Evolutionary conservation across 2,797 vertebrate genomes (phyloP), one percentile per base, ranked within the genome.

Genomic region (Bradypodion pumilum): DNA sequence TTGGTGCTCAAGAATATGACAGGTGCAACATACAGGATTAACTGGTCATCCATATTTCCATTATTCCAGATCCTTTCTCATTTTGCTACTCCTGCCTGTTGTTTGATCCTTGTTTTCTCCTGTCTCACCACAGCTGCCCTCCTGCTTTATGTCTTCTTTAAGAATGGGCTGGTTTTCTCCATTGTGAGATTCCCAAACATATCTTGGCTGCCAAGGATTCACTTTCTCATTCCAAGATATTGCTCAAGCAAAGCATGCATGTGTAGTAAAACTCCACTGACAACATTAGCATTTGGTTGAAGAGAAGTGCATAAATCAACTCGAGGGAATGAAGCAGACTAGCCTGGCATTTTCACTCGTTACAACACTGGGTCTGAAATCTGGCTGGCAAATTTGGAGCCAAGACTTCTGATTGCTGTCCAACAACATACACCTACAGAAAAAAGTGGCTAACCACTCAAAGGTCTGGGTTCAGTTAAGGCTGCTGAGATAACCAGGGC

Each of bases 141-240:
- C 75, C 44, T 52, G 62, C n/a, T 72, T 81, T 44, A 72, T 23
- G 46, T 81, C 79, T 37, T 32, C 52, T 72, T 73, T 44, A 62
- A 27, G 46, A 29, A 66, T 59, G 66, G 25, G 16, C 25, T 23
- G 44, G 21, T 15, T 82, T 75, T 66, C 46, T n/a, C 52, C 62
- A 23, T 83, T 40, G 40, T 12, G 46, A 68, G 73, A 68, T 66
- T 76, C 73, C 46, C 81, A 83, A 66, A 82, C 37, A 62, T 56
- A 29, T 66, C 2, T 10, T 15, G 13, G 3, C 49, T 25, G 46
- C 49, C 72, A 82, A 82, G 16, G 1, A 8, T 75, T 62, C 25
- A 29, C 35, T 56, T 37, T 75, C 81, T 83, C 62, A 9, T 75
- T 56, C 81, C 73, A 75, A 56, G 35, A 8, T 35, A 75, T 83